Base-by-base conservation (phyloP, 2,113 vertebrate species). In the Bufo gargarizans region DNA sequence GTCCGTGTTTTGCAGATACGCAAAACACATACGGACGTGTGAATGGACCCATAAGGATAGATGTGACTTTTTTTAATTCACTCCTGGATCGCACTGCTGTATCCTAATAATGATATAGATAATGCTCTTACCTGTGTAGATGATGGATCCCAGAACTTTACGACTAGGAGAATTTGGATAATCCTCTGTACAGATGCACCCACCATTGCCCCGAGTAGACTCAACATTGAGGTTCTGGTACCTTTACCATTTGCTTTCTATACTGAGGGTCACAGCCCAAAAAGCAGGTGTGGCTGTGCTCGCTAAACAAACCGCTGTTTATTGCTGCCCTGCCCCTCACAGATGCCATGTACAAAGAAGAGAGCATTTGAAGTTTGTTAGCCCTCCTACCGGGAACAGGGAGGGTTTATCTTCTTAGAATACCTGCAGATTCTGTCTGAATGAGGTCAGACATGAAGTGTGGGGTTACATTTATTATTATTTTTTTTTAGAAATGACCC, bases 281-380 rank as follows among this genome's bases (percentile, higher is more conserved):
- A 58, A 76, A 49, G 45, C 76, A 86, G 82, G 59, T 3, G 61
- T 79, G 85, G 63, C 90, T n/a, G 2, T n/a, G 45, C 58, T 82
- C 82, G 55, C 77, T 17, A 71, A 77, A 63, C 69, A 49, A 71
- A 72, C 50, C 84, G 20, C 61, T 78, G 69, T 65, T 84, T 79
- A 69, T 69, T 61, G 55, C 79, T 19, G 33, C 47, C 83, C 33
- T 82, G n/a, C 82, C 63, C 63, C 49, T 84, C 3, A 55, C 82
- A 71, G 49, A 71, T 55, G n/a, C 82, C 82, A 20, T 33, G 12
- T 83, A 67, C 3, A 83, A 20, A 67, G n/a, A 33, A 43, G 13
- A 47, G 69, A n/a, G 10, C 56, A 53, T 83, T 22, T 69, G 65
- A 69, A 55, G 45, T 63, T 17, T 6, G 11, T 11, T 58, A 12